phyloP scores from a whole-genome alignment of 2,888 invertebrate genomes.

The Megalurothrips usitatus region DNA sequence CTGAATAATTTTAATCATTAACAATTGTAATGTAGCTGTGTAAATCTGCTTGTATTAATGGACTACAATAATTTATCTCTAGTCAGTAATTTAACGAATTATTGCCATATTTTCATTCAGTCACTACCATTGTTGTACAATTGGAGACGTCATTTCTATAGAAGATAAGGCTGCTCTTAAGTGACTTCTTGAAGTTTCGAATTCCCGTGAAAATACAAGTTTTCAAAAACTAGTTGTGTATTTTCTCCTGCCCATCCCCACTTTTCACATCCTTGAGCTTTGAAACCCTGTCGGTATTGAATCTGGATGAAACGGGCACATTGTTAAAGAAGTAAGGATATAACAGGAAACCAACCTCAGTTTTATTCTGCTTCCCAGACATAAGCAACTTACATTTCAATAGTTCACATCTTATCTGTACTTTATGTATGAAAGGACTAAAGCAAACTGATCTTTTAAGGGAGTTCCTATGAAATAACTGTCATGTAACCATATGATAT shows the following conservation, averaged over 20 bases:
- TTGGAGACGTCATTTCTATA: background rate
- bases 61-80: conserved; percentile 25
- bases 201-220: background rate
- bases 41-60: conserved; percentile 20
- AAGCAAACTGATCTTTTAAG: background rate
- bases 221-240: background rate
- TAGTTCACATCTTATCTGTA: background rate
- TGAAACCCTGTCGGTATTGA: no score
- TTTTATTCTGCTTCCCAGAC: background rate
- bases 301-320: background rate
- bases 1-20: conserved; percentile 8
- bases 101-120: conserved; percentile 17
- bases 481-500: no score
- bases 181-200: background rate
- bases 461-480: background rate
- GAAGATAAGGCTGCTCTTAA: background rate
- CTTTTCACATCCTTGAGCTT: background rate
- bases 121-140: conserved; percentile 8
- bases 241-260: background rate
- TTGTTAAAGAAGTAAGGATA: background rate
- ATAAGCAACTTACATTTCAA: background rate
- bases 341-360: no score
- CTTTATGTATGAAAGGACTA: background rate
- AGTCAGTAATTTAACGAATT: conserved; percentile 14
- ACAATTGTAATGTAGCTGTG: background rate